Conservation (phyloP, 2,797 vertebrate genomes). For the Myioborus miniatus region DNA sequence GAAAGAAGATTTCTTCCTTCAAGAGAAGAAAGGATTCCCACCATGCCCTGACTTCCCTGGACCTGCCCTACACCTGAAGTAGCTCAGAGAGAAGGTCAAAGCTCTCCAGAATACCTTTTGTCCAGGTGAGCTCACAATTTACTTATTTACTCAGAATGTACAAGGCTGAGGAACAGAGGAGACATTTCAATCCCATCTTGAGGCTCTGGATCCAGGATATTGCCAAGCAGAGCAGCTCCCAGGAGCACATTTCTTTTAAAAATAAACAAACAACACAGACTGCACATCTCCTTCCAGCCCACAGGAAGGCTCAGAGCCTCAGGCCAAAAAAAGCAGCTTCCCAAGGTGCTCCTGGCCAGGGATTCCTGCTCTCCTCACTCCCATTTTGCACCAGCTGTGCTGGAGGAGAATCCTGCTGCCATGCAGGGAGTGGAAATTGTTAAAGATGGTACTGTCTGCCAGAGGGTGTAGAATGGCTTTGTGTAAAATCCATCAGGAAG, state of each 20-base stretch:
- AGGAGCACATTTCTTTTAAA: neutral
- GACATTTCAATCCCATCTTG: neutral
- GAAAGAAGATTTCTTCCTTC: neutral
- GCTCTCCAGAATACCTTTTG: neutral
- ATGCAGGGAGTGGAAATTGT: neutral
- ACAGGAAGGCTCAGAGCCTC: neutral
- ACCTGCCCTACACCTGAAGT: neutral
- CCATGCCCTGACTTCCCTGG: rapidly evolving
- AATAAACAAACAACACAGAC: neutral
- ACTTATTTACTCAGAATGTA: neutral
- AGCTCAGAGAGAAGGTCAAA: neutral
- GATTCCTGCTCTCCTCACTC: neutral
- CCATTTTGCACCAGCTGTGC: neutral
- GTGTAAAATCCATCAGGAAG: neutral
- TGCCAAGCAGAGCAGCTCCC: neutral
- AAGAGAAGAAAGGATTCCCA: neutral
- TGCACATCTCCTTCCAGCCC: neutral
- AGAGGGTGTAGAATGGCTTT: neutral
- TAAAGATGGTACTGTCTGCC: neutral
- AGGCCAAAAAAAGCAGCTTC: neutral
- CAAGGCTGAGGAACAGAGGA: neutral
- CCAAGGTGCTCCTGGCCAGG: neutral
- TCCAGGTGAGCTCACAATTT: neutral
- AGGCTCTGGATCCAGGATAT: neutral
- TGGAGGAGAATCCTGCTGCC: neutral